These are phyloP conservation scores for Mormoops blainvillei DNA, from an alignment of 2,113 vertebrate genomes.

Conservation along the genomic window DNA sequence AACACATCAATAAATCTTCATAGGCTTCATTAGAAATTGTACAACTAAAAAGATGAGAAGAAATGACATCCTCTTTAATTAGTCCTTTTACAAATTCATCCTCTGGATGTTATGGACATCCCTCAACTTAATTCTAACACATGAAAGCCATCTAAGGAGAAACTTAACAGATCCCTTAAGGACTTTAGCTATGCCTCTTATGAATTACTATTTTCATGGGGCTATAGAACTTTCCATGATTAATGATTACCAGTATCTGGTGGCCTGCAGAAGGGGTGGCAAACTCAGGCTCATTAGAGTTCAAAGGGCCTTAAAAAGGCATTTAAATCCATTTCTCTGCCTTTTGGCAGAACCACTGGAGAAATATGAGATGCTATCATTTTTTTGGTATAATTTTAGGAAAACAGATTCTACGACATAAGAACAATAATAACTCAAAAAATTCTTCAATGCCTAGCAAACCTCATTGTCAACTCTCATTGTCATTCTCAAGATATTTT, in stretches of 20 bases:
- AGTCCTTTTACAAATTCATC: not conserved
- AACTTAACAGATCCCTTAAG: not conserved
- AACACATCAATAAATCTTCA: not conserved
- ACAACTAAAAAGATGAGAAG: not conserved
- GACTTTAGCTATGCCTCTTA: not conserved
- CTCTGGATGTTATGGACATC: not conserved
- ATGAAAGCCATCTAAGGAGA: not conserved
- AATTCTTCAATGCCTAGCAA: not conserved
- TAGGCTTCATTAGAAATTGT: not conserved
- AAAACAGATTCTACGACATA: not conserved
- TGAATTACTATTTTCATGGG: not conserved
- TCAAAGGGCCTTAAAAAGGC: not conserved
- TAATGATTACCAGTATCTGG: not conserved
- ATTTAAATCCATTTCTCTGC: not conserved
- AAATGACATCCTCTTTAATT: not conserved
- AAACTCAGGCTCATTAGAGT: not conserved
- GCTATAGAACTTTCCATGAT: not conserved
- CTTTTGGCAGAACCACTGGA: not conserved
- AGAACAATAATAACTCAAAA: not conserved
- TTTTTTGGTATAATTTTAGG: not conserved
- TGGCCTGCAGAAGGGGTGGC: not conserved
- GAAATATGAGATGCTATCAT: not conserved
- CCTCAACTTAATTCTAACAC: not conserved
- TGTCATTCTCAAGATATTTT: not conserved
- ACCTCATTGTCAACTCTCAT: not conserved